Evolutionary conservation across 2,797 vertebrate species (phyloP), one percentile per base, ranked within the genome.

Genomic region (Onychomys arenicola): DNA sequence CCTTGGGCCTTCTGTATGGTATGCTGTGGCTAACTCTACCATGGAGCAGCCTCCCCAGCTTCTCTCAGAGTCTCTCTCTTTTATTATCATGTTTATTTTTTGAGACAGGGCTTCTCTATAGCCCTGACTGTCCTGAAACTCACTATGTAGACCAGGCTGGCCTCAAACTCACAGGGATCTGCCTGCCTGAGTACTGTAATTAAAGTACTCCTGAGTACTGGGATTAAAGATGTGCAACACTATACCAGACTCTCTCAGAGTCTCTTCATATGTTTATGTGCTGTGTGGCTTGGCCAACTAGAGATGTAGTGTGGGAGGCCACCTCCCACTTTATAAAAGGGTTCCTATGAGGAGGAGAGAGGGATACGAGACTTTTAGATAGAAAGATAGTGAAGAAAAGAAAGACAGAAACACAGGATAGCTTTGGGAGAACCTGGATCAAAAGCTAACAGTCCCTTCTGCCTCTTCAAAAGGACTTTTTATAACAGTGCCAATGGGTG

Each of bases 231-330:
- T 52, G 83, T 86, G 12, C 4, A 37, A 63, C 43, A 85, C 61
- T 67, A 14, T 32, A 67, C 12, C 21, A 69, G 63, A 21, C 63
- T 52, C 27, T 55, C 49, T 81, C 46, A 77, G 14, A 90, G 46
- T 23, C 8, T 57, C 17, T 73, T 3, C 57, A 46, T 75, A 10
- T 21, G 34, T 34, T 78, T 59, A 6, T 84, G 67, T 89, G 23
- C 34, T 37, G n/a, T 84, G 80, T 89, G 46, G 77, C 71, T 89
- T 91, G 37, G 78, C 49, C 57, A 93, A 63, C 73, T 34, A 83
- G 32, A 29, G 37, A 71, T 23, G 57, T 16, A 55, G 55, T 55
- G 55, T 55, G 55, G 55, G 55, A 55, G 16, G 55, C 55, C 55
- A 17, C 14, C 16, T 55, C 55, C 16, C 16, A 17, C 55, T 17